Evolutionary conservation across 1,140 invertebrate species (phyloP), one percentile per base, ranked within the genome.

Genomic region (Harlomillsia oculata): DNA sequence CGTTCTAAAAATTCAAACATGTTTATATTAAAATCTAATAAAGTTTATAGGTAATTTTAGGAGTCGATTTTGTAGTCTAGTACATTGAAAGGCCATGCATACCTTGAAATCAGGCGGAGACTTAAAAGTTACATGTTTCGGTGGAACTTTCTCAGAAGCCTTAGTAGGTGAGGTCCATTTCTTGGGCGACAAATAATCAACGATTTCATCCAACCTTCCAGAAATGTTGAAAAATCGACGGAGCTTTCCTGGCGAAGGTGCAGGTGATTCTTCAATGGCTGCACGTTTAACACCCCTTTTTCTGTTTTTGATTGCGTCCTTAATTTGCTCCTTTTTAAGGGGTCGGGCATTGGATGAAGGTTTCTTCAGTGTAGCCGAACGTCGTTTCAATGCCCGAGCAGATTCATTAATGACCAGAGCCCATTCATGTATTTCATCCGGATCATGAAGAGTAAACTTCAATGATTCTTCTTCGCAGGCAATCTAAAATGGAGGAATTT

Each of bases 171-270:
- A n/a, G n/a, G n/a, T 40, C 34, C 20, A 39, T 14, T 25, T 39
- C 30, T 53, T 59, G 25, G 60, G 60, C 1, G 56, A 59, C 2
- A 62, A 53, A 40, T 51, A 62, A 8, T 62, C 46, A 3, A 59
- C 56, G 28, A 62, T 41, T 48, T 62, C 55, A 41, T 62, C 60
- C 11, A 62, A 28, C 9, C 43, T 39, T 9, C 53, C 51, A n/a
- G 60, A 62, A 30, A 62, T 62, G 34, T 62, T 62, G 37, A 62
- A 44, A n/a, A 52, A 55, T 40, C 56, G 30, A 34, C 56, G 54
- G 5, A 62, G 46, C 39, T 53, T 54, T 53, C 60, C 60, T 36
- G 60, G 60, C 13, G 55, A 51, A n/a, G 49, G 56, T 11, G 48
- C 49, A 21, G 56, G 56, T 1, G 51, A 53, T 20, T 34, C 39